Conservation (phyloP, 64 coral and sea anemone genomes). For the Montipora foliosa region DNA sequence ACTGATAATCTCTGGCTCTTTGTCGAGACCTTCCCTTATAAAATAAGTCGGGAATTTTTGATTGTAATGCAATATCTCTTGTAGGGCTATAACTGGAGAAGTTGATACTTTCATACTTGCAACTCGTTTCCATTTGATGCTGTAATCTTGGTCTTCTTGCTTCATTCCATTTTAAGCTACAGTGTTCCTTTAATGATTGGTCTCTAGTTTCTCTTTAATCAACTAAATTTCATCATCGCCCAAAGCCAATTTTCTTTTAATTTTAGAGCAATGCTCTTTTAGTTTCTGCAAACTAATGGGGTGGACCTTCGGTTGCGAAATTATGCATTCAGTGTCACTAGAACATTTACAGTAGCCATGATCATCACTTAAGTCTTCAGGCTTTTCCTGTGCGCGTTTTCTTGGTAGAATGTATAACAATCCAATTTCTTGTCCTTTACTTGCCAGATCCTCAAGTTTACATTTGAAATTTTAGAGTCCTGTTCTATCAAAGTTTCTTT, state of each 20-base stretch:
- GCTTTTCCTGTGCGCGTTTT: constrained; percentile 55
- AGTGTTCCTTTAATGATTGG: neutral
- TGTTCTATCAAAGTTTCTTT: constrained; percentile 46
- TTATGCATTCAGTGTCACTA: constrained; percentile 19
- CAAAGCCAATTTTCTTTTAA: constrained; percentile 47
- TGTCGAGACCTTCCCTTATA: constrained; percentile 39
- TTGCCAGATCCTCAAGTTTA: constrained; percentile 62
- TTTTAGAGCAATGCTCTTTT: neutral
- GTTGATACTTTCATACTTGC: constrained; percentile 62
- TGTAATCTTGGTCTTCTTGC: constrained; percentile 40
- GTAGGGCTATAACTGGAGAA: constrained; percentile 34
- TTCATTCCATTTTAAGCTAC: constrained; percentile 26
- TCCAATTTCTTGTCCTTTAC: constrained; percentile 52
- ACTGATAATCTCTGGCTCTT: constrained; percentile 45
- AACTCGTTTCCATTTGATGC: constrained; percentile 46
- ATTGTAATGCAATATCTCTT: constrained; percentile 57
- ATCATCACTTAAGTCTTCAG: constrained; percentile 21
- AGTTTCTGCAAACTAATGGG: neutral
- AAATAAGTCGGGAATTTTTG: constrained; percentile 52
- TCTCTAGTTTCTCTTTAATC: constrained; percentile 15
- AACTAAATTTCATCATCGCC: constrained; percentile 10
- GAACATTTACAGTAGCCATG: constrained; percentile 37
- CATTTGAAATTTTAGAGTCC: constrained; percentile 52
- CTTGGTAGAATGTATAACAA: constrained; percentile 45
- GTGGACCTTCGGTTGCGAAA: constrained; percentile 54